Conservation (phyloP, 2,888 invertebrate species). For the Erebia ligea region DNA sequence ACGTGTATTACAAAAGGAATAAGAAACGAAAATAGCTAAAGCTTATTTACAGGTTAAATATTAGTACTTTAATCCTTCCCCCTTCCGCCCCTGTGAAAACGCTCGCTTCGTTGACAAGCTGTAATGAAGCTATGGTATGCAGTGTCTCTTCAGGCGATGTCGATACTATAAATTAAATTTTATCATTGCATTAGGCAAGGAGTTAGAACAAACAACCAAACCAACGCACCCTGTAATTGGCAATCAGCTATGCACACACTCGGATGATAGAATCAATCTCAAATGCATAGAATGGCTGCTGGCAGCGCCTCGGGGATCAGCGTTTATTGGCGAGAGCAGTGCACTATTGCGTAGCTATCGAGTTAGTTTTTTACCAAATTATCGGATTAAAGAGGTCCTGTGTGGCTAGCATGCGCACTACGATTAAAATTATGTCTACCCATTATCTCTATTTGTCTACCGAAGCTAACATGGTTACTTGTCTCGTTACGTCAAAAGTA, state of each 20-base stretch:
- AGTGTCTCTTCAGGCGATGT: neutral
- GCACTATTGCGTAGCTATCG: constrained; percentile 40
- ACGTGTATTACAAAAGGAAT: no score
- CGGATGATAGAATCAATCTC: constrained; percentile 66
- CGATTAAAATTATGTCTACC: no score
- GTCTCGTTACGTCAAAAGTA: no score
- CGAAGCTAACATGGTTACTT: no score
- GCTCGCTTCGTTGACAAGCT: no score
- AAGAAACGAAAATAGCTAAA: no score
- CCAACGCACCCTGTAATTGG: constrained; percentile 34
- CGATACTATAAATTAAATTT: neutral
- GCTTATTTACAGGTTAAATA: no score
- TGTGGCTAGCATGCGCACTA: no score
- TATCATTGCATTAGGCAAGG: neutral
- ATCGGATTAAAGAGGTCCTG: no score
- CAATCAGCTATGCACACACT: constrained; percentile 40
- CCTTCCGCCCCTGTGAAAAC: no score
- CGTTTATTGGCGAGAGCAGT: constrained; percentile 47
- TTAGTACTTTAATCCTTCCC: no score
- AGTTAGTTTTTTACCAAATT: constrained; percentile 18
- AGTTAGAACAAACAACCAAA: constrained; percentile 18
- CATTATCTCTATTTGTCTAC: no score
- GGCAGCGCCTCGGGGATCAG: constrained; percentile 44
- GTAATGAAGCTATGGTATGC: neutral
- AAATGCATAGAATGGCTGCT: constrained; percentile 72